Base-by-base conservation (phyloP, 2,888 invertebrate genomes). In the Hemistola chrysoprasaria region DNA sequence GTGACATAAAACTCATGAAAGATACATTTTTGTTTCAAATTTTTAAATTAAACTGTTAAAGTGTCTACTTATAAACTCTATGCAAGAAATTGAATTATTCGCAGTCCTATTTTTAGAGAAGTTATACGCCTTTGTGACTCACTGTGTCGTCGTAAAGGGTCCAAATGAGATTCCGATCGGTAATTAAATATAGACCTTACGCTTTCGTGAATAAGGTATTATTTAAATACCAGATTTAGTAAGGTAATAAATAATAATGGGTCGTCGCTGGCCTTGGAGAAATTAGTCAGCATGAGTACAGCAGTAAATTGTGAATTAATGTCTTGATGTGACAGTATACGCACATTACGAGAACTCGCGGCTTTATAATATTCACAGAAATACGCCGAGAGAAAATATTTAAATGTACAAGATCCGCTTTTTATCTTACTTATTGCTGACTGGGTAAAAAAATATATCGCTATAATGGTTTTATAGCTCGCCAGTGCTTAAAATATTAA, bases 211-310 rank as follows among this genome's bases (percentile, higher is more conserved):
- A 49, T 75, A 81, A 65, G 64, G 75, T 67, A 43, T 47, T 23
- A 42, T 64, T 63, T 71, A 9, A 37, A 34, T 35, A 41, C 34
- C 39, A 46, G 43, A 70, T 76, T 78, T 74, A 74, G 79, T 81
- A 81, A 64, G 76, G 82, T 65, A 80, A 84, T 84, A 86, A 86
- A 86, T 85, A 84, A 85, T 84, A 84, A 82, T 83, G 84, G 81
- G 76, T 80, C 80, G 74, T 80, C 79, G 69, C 65, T 71, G 82
- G 77, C 85, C 85, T 87, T 87, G 81, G 76, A 61, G 72, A 77
- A 80, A 80, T 85, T 85, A 87, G 84, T 86, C 83, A 83, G 52
- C 43, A 31, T 45, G 47, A 42, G 52, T 50, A 49, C 41, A 50
- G 58, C 62, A 63, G 56, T 68, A 68, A 68, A 71, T 73, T 68